Evolutionary conservation across 2,797 vertebrate genomes (phyloP), one percentile per base, ranked within the genome.

Genomic region (Intellagama lesueurii): DNA sequence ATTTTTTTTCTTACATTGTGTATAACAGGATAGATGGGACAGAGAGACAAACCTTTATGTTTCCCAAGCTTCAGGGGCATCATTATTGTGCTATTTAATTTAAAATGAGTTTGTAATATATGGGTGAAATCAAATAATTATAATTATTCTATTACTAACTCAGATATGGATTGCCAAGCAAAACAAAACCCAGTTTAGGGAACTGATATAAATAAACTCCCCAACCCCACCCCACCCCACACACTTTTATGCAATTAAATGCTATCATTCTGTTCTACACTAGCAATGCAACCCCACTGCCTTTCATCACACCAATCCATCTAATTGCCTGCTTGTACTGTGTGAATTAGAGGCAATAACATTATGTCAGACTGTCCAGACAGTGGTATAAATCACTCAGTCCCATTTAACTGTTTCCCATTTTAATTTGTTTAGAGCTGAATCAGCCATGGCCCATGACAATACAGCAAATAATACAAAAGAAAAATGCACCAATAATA

Each of bases 151-250:
- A 78, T 24, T 81, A 56, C 28, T 56, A 4, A 52, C 40, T 77
- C 73, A 77, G 47, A 17, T 24, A 49, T 56, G 7, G 70, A 44
- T 7, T 64, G 24, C 68, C 12, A 49, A 70, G 9, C 22, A 79
- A 68, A 86, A 64, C 19, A 89, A 83, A 89, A 19, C 69, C 49
- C 83, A 81, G 22, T 86, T 81, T 28, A 80, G 44, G 28, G 64
- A 82, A 76, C 7, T n/a, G 78, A 77, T 52, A 40, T 35, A 40
- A 73, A 69, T 75, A 35, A 49, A 82, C 17, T 72, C 9, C 14
- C 11, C 52, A 56, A 11, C 11, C 52, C 52, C 14, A 56, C 52
- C 16, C 16, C 19, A 64, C 60, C 16, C 60, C 19, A 47, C 30
- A 32, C 22, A 17, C 5, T 73, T 85, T 66, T 30, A 47, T 76